Conservation (phyloP, 2,113 vertebrate genomes). For the Hyperopisus bebe region DNA sequence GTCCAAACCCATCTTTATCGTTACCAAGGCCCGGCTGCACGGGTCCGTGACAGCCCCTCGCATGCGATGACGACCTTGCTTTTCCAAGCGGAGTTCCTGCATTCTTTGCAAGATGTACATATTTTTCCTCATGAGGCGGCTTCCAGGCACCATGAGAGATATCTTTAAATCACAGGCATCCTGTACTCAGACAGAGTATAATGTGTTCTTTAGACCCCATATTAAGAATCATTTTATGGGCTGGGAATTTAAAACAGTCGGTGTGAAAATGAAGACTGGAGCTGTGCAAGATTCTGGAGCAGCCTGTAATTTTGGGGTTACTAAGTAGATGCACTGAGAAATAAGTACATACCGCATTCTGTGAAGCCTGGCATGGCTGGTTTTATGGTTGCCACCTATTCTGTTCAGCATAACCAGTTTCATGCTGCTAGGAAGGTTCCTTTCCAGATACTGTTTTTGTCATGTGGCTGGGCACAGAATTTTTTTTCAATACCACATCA, state of each 20-base stretch:
- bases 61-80: constrained; percentile 42
- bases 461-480: background rate
- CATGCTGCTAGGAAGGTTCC: background rate
- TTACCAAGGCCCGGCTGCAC: constrained; percentile 30
- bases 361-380: background rate
- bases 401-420: background rate
- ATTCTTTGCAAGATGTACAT: constrained; percentile 38
- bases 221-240: constrained; percentile 43
- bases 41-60: constrained; percentile 38
- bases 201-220: constrained; percentile 39
- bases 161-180: constrained; percentile 49
- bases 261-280: background rate
- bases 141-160: constrained; percentile 54
- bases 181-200: constrained; percentile 53
- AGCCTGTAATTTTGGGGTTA: background rate
- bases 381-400: constrained; percentile 19
- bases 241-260: constrained; percentile 31
- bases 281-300: too few relatives aligned
- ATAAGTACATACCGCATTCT: background rate
- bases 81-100: constrained; percentile 40
- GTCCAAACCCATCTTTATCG: constrained; percentile 17
- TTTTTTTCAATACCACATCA: constrained; percentile 8
- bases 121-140: constrained; percentile 44
- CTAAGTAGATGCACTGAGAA: background rate
- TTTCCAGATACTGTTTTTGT: constrained; percentile 16